Percentiles rank a stretch among this genome's conserved stretches.
These are phyloP conservation scores for Uropetala carovei DNA, from an alignment of 2,888 invertebrate genomes.

Conservation along the genomic window DNA sequence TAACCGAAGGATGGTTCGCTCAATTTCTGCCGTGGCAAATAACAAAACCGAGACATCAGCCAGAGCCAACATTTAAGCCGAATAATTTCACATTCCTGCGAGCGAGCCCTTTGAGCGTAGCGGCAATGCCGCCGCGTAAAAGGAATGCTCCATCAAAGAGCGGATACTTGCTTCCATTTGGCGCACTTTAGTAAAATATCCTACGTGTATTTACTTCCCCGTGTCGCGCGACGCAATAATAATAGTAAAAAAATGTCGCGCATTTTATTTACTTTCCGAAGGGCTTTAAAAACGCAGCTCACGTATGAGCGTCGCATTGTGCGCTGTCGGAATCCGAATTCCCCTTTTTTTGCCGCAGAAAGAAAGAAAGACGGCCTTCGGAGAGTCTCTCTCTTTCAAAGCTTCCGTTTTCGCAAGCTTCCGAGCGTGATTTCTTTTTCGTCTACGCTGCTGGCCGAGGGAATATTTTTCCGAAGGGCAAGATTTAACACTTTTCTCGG, in stretches of 20 bases:
- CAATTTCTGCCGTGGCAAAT: no score
- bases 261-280: background rate
- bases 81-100: no score
- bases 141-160: background rate
- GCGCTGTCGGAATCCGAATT: conserved; percentile 8
- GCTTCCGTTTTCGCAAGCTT: conserved; percentile 30
- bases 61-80: no score
- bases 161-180: background rate
- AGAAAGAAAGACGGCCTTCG: conserved; percentile 11
- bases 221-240: background rate
- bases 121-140: background rate
- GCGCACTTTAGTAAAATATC: background rate
- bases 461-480: background rate
- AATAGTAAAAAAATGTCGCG: background rate
- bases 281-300: background rate
- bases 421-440: background rate
- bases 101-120: no score
- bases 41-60: no score
- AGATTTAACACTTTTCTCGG: conserved; percentile 15
- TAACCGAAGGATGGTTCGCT: no score
- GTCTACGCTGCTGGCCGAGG: background rate
- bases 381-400: background rate
- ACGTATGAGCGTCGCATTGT: background rate
- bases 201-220: background rate
- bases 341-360: background rate